phyloP scores from a whole-genome alignment of 1,140 invertebrate species.

The Tenebrio molitor region DNA sequence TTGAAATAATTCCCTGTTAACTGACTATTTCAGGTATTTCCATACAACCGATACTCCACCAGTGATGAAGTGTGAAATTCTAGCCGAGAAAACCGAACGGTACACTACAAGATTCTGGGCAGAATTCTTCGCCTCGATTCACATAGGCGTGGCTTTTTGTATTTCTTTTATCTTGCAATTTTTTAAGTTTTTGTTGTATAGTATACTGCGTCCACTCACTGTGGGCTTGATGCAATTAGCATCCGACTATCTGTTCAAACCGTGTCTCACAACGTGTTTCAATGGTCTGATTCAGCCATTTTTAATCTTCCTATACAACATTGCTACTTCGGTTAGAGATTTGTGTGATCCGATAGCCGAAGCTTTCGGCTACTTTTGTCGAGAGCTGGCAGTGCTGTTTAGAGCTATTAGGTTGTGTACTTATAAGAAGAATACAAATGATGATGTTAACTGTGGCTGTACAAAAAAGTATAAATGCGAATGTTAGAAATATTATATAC shows the following conservation, averaged over 20 bases:
- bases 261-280: conserved; percentile 74
- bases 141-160: conserved; percentile 73
- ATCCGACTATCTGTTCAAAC: conserved; percentile 78
- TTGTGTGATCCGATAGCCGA: conserved; percentile 74
- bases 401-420: conserved; percentile 67
- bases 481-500: background rate
- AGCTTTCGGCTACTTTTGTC: conserved; percentile 68
- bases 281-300: conserved; percentile 76
- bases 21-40: conserved; percentile 66
- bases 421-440: conserved; percentile 60
- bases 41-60: conserved; percentile 74
- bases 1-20: background rate
- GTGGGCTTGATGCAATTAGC: conserved; percentile 73
- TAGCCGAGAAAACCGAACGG: conserved; percentile 72
- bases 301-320: conserved; percentile 74
- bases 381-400: conserved; percentile 67
- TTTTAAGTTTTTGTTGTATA: conserved; percentile 58
- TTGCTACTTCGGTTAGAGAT: conserved; percentile 73
- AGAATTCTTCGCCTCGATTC: conserved; percentile 74
- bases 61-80: conserved; percentile 69
- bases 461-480: background rate
- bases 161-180: conserved; percentile 75
- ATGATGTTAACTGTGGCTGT: background rate
- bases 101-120: conserved; percentile 76
- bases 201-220: conserved; percentile 68